Base-by-base conservation (phyloP, 2,113 vertebrate genomes). In the Accipiter cooperii region DNA sequence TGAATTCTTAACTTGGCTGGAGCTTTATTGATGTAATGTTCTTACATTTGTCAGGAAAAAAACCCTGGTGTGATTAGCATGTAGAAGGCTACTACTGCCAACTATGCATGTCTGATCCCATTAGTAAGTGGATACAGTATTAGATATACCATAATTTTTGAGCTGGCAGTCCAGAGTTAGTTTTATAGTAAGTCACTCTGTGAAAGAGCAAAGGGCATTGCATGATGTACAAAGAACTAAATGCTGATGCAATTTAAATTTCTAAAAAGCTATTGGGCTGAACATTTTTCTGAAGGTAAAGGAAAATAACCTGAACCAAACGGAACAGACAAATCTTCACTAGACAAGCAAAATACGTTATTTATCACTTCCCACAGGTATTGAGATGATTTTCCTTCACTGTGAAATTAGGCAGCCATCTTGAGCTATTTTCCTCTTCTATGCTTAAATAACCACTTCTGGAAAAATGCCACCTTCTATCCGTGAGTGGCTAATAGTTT, bases 1-100 rank as follows among this genome's bases (percentile, higher is more conserved):
- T 96, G 93, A 96, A 97, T 90, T 92, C 87, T 95, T 90, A 95
- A 86, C 75, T 90, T 96, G 86, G 63, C 68, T 94, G 74, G 51
- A 95, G 77, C 85, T 84, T 85, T 87, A 92, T 70, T 69, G 85
- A 81, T 84, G 69, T 80, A 87, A 93, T 84, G 71, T 93, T 68
- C 93, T 96, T 87, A 82, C 25, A 89, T 91, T 95, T 75, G 73
- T 95, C 58, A 93, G 60, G 80, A 40, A 84, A 88, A 68, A 86
- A 49, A 0, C 0, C 5, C 8, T 57, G 29, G n/a, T 66, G 63
- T 40, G 44, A 89, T 95, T 80, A 74, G 55, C 51, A 29, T 77
- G 80, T 52, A 89, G 77, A 91, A 88, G 36, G 52, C 65, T 91
- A 40, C 49, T 51, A 28, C 31, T 58, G 75, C 68, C 81, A 89